Base-by-base conservation (phyloP, 2,797 vertebrate species). In the Petrocephalus schoutedeni region DNA sequence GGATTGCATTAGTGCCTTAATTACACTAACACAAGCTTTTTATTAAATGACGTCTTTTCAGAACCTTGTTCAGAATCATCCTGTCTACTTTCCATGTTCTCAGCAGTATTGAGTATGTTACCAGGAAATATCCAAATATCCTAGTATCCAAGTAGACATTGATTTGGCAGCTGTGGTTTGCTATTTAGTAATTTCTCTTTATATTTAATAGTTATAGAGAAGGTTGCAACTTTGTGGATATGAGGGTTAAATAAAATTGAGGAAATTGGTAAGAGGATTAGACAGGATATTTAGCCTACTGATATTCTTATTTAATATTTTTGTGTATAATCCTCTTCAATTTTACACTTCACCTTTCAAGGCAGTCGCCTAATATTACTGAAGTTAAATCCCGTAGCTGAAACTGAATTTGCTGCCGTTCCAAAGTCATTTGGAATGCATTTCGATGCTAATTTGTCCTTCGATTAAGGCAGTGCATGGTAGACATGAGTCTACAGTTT, bases 261-360 rank as follows among this genome's bases (percentile, higher is more conserved):
- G 23, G 53, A 90, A 91, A 91, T 91, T 91, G 92, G 93, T 93
- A 91, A 92, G 57, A 80, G 91, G 92, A 93, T 93, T 92, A 92
- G 57, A 80, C 53, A 89, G 87, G 89, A 91, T 89, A 87, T 90
- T 91, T 87, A 90, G 88, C 88, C 90, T 86, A 88, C 90, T 87
- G 41, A 90, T 90, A 92, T 92, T 93, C 90, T 94, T 93, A 91
- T 92, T 93, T 93, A 90, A 91, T 92, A 93, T 93, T 93, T 92
- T 87, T 90, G 53, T 16, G 23, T 57, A 3, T 85, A 36, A 85
- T 85, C 83, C 53, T 49, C 82, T 85, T 85, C 8, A 54, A 32
- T 28, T 53, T 85, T 54, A 28, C 83, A 85, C 83, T 84, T 56
- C 28, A 19, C 21, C 8, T 53, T 84, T 84, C 4, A 10, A 19